Evolutionary conservation across 2,113 vertebrate species (phyloP).

Genomic region (Podocnemis expansa): DNA sequence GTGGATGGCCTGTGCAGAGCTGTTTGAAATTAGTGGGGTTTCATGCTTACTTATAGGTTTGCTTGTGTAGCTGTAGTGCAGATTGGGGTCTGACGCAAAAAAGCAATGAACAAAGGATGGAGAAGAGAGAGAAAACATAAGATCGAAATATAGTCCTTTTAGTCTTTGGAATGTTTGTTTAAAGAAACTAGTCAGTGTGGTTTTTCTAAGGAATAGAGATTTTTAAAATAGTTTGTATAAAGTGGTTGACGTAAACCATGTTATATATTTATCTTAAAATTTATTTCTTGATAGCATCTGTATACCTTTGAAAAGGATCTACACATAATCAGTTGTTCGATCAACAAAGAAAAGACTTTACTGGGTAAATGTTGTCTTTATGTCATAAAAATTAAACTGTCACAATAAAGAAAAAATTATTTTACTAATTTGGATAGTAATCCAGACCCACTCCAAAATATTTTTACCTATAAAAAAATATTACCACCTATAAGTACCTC

Average conservation of each 20-base stretch:
- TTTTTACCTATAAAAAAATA: too few relatives aligned
- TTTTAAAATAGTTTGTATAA: background rate
- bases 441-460: too few relatives aligned
- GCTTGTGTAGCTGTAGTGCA: background rate
- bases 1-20: background rate
- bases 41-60: background rate
- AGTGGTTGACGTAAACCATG: background rate
- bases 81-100: background rate
- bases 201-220: background rate
- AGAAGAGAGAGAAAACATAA: background rate
- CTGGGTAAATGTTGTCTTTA: conserved; percentile 83
- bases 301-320: conserved; percentile 94
- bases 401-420: background rate
- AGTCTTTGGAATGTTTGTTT: background rate
- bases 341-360: conserved; percentile 91
- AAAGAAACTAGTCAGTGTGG: background rate
- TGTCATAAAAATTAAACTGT: background rate
- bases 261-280: background rate
- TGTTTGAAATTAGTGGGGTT: background rate
- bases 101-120: background rate
- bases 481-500: background rate
- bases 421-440: background rate
- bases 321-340: conserved; percentile 89
- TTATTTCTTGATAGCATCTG: conserved; percentile 82
- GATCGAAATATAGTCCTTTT: background rate